phyloP scores from a whole-genome alignment of 2,888 invertebrate species.

The Eilema sororculum region DNA sequence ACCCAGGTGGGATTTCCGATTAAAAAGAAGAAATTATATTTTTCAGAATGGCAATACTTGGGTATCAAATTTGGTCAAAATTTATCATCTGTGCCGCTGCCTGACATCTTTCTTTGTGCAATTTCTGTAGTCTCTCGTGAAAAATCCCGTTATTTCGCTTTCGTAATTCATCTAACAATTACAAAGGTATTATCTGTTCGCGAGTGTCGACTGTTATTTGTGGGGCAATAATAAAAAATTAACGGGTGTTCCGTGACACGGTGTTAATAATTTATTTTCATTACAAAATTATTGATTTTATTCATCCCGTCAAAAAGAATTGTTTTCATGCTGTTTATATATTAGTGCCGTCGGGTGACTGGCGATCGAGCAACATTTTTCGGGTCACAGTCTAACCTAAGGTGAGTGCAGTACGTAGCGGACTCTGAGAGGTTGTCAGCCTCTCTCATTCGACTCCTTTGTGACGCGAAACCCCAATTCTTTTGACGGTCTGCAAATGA shows the following conservation, averaged over 20 bases:
- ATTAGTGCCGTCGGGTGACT: slow-evolving; percentile 73
- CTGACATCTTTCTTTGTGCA: slow-evolving; percentile 82
- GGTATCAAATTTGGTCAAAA: too few species aligned
- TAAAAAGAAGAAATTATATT: background rate
- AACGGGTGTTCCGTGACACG: slow-evolving; percentile 66
- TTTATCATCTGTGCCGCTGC: slow-evolving; percentile 61
- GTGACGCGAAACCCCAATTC: slow-evolving; percentile 59
- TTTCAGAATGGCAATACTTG: slow-evolving; percentile 38
- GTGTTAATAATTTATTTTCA: slow-evolving; percentile 70
- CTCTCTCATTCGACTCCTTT: slow-evolving; percentile 50
- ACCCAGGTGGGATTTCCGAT: background rate
- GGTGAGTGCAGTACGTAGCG: slow-evolving; percentile 66
- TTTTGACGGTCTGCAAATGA: slow-evolving; percentile 49
- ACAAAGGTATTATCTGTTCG: slow-evolving; percentile 75
- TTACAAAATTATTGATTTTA: slow-evolving; percentile 81
- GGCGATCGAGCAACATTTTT: slow-evolving; percentile 76
- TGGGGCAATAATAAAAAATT: slow-evolving; percentile 63
- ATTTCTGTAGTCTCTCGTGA: slow-evolving; percentile 76
- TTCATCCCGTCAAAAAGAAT: slow-evolving; percentile 68
- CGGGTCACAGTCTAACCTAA: slow-evolving; percentile 78
- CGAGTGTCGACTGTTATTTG: slow-evolving; percentile 68
- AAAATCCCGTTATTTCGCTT: slow-evolving; percentile 84
- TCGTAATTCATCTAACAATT: slow-evolving; percentile 77
- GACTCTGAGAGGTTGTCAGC: slow-evolving; percentile 46
- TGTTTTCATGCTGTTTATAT: slow-evolving; percentile 82